Evolutionary conservation across 2,888 invertebrate species (phyloP).

Genomic region (Eustalomyia histrio): DNA sequence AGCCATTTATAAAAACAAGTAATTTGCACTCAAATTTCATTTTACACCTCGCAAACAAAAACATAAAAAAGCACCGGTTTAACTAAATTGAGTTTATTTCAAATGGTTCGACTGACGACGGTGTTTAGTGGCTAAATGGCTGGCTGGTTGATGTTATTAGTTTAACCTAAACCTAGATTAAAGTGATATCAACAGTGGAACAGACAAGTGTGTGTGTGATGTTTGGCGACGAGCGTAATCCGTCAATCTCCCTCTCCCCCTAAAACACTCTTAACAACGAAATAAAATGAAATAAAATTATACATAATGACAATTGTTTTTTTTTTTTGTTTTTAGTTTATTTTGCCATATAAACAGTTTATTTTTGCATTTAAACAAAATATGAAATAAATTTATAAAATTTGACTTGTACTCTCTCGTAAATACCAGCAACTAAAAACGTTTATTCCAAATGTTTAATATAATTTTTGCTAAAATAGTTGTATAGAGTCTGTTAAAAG

Average conservation of each 20-base stretch:
- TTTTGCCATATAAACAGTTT: slow-evolving; percentile 39
- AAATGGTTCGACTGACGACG: slow-evolving; percentile 20
- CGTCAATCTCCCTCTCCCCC: neutral
- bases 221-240: neutral
- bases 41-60: slow-evolving; percentile 24
- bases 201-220: neutral
- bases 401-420: neutral
- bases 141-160: slow-evolving; percentile 40
- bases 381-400: neutral
- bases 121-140: neutral
- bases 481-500: slow-evolving; percentile 46
- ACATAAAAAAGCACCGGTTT: slow-evolving; percentile 33
- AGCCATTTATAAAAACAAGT: neutral
- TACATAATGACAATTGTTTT: slow-evolving; percentile 21
- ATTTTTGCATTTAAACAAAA: slow-evolving; percentile 46
- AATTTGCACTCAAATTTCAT: slow-evolving; percentile 17
- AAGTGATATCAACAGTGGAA: neutral
- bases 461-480: slow-evolving; percentile 49
- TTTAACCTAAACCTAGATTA: slow-evolving; percentile 62
- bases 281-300: slow-evolving; percentile 27
- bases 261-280: neutral
- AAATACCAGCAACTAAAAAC: neutral
- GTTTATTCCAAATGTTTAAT: slow-evolving; percentile 11
- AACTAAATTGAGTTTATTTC: slow-evolving; percentile 36
- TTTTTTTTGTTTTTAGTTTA: slow-evolving; percentile 8